These are phyloP conservation scores for Scatophagus argus DNA, from an alignment of 2,113 vertebrate genomes.

Conservation along the genomic window DNA sequence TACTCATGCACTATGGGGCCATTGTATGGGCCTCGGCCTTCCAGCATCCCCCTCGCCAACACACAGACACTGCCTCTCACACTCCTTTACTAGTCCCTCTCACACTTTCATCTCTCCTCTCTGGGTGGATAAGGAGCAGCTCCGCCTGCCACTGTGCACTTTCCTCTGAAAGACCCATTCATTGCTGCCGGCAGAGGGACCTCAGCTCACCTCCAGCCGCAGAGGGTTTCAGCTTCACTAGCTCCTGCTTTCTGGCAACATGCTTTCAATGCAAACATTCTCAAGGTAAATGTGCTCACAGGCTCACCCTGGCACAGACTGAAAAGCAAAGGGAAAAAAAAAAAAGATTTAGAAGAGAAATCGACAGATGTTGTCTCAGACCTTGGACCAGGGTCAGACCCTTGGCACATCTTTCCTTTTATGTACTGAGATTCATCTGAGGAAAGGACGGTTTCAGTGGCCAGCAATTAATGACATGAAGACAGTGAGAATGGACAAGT, in stretches of 20 bases:
- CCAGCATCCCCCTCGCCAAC: slow-evolving; percentile 32
- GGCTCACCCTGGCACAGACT: slow-evolving; percentile 4
- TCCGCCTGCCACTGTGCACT: slow-evolving; percentile 47
- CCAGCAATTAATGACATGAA: slow-evolving; percentile 29
- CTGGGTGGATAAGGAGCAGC: slow-evolving; percentile 53
- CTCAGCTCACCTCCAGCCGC: slow-evolving; percentile 63
- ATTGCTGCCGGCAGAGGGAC: slow-evolving; percentile 63
- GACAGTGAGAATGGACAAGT: background rate
- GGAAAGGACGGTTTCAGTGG: slow-evolving; percentile 30
- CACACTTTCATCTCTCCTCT: slow-evolving; percentile 66
- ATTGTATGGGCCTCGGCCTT: slow-evolving; percentile 59
- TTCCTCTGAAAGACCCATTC: slow-evolving; percentile 77
- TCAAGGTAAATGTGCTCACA: slow-evolving; percentile 49
- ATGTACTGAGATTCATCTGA: slow-evolving; percentile 45
- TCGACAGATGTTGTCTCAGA: slow-evolving; percentile 55
- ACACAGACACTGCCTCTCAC: slow-evolving; percentile 52
- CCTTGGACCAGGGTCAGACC: slow-evolving; percentile 43
- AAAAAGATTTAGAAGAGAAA: slow-evolving; percentile 26
- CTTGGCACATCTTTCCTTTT: slow-evolving; percentile 27
- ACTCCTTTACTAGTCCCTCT: slow-evolving; percentile 23
- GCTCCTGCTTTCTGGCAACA: slow-evolving; percentile 58
- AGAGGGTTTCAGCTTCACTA: slow-evolving; percentile 47
- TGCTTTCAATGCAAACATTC: slow-evolving; percentile 60
- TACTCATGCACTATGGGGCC: slow-evolving; percentile 51
- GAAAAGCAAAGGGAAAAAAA: slow-evolving; percentile 1